These are phyloP conservation scores for Pelvicachromis taeniatus DNA, from an alignment of 2,113 vertebrate genomes.

Conservation along the genomic window DNA sequence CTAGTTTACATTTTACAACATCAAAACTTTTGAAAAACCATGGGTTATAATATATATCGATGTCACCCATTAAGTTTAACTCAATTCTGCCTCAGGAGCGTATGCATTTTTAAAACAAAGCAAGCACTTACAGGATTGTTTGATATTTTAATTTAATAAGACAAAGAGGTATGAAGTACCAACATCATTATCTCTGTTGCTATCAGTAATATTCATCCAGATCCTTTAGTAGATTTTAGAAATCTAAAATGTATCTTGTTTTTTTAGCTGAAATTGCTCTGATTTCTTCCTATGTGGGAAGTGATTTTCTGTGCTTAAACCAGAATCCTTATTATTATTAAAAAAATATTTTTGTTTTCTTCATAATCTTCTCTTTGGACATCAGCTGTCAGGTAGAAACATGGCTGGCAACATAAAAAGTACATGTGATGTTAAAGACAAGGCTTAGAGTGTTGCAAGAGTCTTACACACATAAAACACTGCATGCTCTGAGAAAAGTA, in stretches of 20 bases:
- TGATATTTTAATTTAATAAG: neutral
- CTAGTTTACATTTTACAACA: neutral
- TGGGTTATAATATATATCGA: neutral
- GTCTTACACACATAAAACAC: neutral
- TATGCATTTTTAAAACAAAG: neutral
- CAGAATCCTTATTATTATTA: neutral
- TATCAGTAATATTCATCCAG: neutral
- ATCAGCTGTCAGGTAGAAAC: neutral
- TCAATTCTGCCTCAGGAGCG: neutral
- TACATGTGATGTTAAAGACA: neutral
- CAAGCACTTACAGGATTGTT: neutral
- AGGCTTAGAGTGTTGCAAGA: neutral
- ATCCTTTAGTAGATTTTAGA: neutral
- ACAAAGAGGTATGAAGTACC: neutral
- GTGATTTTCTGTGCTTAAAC: neutral
- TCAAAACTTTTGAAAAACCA: neutral
- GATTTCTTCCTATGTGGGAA: neutral
- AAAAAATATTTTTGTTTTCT: neutral
- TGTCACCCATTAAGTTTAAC: neutral
- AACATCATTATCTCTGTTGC: neutral
- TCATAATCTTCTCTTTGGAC: neutral
- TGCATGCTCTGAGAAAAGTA: neutral
- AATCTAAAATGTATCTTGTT: too few relatives aligned
- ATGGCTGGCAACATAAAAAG: neutral
- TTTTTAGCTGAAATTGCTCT: neutral